Conservation (phyloP, 2,113 vertebrate genomes). For the Catharus bicknelli region DNA sequence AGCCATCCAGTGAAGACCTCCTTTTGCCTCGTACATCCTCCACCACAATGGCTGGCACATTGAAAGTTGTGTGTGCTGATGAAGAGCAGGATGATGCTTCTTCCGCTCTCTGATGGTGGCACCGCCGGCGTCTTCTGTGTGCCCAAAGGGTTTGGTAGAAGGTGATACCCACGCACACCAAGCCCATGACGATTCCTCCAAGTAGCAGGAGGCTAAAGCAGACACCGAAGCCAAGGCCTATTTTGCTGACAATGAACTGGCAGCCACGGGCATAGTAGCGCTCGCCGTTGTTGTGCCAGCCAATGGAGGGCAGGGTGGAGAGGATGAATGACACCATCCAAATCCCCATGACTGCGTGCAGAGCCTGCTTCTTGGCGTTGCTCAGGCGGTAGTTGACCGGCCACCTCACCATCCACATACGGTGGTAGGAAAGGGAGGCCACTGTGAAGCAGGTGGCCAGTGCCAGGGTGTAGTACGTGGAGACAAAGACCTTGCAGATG, state of each 20-base stretch:
- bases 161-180: constrained; percentile 81
- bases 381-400: constrained; percentile 83
- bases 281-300: constrained; percentile 84
- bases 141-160: constrained; percentile 82
- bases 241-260: constrained; percentile 85
- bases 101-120: constrained; percentile 69
- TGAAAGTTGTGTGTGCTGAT: constrained; percentile 72
- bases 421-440: constrained; percentile 82
- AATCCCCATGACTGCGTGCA: constrained; percentile 81
- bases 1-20: constrained; percentile 81
- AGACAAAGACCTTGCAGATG: constrained; percentile 85
- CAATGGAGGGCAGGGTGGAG: constrained; percentile 82
- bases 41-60: constrained; percentile 82
- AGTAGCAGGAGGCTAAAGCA: constrained; percentile 82
- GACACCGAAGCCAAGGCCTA: constrained; percentile 80
- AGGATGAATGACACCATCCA: constrained; percentile 86
- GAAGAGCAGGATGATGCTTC: constrained; percentile 42
- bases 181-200: constrained; percentile 80
- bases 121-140: constrained; percentile 68
- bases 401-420: constrained; percentile 87
- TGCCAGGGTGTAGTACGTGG: constrained; percentile 81
- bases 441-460: constrained; percentile 84
- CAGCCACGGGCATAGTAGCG: constrained; percentile 81
- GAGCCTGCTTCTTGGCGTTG: constrained; percentile 83
- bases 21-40: constrained; percentile 82